Evolutionary conservation across 2,797 vertebrate species (phyloP).

Genomic region (Ctenochaetus hawaiiensis): DNA sequence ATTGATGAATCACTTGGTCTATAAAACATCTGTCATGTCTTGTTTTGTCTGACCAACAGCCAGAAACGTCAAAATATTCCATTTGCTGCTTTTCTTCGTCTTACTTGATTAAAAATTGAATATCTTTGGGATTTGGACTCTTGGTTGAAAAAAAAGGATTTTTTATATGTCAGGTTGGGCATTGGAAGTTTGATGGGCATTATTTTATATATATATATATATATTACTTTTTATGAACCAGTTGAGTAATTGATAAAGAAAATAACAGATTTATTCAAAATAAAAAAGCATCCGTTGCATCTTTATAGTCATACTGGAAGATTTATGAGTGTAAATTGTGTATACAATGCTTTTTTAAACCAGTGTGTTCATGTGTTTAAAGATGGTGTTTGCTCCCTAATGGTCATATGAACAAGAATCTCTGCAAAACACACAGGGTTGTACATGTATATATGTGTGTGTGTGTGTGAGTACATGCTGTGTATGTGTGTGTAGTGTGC

Average conservation of each 20-base stretch:
- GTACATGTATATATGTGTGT: neutral
- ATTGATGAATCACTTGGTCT: neutral
- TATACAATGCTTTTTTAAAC: neutral
- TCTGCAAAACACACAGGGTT: neutral
- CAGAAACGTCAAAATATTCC: no score
- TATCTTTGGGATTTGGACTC: neutral
- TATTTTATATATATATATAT: neutral
- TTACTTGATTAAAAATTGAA: neutral
- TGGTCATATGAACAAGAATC: neutral
- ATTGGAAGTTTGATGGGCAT: neutral
- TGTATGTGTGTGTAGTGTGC: constrained; percentile 16
- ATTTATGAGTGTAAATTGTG: neutral
- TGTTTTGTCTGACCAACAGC: neutral
- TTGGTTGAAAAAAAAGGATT: neutral
- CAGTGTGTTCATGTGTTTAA: neutral
- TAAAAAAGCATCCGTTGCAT: constrained; percentile 3
- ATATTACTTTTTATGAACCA: neutral
- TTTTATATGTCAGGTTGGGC: neutral
- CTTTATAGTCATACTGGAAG: neutral
- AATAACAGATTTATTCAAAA: neutral
- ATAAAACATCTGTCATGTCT: no score
- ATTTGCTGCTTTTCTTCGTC: neutral
- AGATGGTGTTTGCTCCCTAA: neutral
- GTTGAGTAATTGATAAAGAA: neutral
- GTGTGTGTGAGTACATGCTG: constrained; percentile 5